Evolutionary conservation across 1,140 invertebrate genomes (phyloP).

Genomic region (Drosophila kepulauana): DNA sequence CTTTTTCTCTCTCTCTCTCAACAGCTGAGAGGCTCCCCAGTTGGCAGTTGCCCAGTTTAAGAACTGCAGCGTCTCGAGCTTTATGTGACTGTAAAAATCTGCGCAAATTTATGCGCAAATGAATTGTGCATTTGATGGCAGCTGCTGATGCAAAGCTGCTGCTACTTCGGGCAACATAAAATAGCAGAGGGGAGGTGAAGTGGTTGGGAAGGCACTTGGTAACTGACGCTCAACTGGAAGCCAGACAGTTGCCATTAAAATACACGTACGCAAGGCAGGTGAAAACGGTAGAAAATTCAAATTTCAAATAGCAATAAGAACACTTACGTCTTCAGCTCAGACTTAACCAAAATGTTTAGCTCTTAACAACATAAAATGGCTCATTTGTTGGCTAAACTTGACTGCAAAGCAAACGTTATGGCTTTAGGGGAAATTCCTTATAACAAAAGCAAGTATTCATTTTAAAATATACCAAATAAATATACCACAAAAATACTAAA

Average conservation of each 20-base stretch:
- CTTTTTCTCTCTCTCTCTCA: neutral
- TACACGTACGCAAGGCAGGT: slow-evolving; percentile 6
- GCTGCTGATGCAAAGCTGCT: slow-evolving; percentile 29
- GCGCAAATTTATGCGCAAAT: slow-evolving; percentile 76
- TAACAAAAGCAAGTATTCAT: too few relatives aligned
- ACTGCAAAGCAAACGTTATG: too few relatives aligned
- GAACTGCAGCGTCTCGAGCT: slow-evolving; percentile 50
- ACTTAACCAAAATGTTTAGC: too few relatives aligned
- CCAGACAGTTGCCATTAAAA: slow-evolving; percentile 26
- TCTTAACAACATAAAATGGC: too few relatives aligned
- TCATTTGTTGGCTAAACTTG: too few relatives aligned
- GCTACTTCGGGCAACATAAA: neutral
- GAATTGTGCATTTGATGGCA: slow-evolving; percentile 77
- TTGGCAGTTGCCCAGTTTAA: slow-evolving; percentile 44
- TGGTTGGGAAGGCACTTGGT: slow-evolving; percentile 4
- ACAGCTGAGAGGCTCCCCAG: slow-evolving; percentile 1
- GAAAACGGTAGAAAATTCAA: slow-evolving; percentile 18
- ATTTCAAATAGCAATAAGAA: too few relatives aligned
- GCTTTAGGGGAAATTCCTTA: too few relatives aligned
- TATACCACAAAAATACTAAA: too few relatives aligned
- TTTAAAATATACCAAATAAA: too few relatives aligned
- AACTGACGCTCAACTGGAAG: slow-evolving; percentile 15
- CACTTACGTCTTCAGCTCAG: too few relatives aligned
- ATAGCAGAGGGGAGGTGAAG: neutral
- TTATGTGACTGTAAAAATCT: slow-evolving; percentile 64